Percentiles rank a stretch among this genome's conserved stretches.
Conservation (phyloP, 2,113 vertebrate genomes). For the Meleagris gallopavo region DNA sequence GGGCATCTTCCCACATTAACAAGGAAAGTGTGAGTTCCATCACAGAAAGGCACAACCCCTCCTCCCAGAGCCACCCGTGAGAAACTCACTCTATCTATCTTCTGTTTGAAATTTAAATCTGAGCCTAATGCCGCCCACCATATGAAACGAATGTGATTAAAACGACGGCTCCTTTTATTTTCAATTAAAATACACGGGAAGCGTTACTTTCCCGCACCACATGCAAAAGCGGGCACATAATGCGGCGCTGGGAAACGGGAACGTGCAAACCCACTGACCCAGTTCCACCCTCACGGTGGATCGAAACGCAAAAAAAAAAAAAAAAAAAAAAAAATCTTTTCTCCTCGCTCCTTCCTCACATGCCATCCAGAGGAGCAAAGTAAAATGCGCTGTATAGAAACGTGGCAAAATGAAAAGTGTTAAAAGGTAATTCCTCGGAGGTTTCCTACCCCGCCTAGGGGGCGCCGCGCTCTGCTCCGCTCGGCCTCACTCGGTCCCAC, state of each 20-base stretch:
- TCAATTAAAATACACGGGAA: conserved; percentile 33
- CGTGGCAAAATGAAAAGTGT: neutral
- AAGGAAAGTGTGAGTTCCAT: conserved; percentile 34
- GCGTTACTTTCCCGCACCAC: neutral
- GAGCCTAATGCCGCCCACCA: conserved; percentile 34
- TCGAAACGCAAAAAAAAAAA: neutral
- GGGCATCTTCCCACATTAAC: conserved; percentile 2
- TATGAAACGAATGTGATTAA: neutral
- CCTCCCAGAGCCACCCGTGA: neutral
- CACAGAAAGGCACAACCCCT: neutral
- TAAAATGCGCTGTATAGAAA: neutral
- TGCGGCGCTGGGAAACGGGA: neutral
- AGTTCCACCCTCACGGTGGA: neutral
- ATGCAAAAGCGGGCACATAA: conserved; percentile 12
- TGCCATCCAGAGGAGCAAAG: neutral
- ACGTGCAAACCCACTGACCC: conserved; percentile 54
- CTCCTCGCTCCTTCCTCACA: neutral
- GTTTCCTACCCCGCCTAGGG: too few relatives aligned
- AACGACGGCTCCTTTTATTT: conserved; percentile 25
- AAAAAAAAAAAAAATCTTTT: neutral
- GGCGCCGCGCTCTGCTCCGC: too few relatives aligned
- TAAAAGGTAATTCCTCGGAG: neutral
- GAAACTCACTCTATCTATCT: conserved; percentile 23
- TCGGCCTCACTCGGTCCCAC: too few relatives aligned
- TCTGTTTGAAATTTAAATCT: conserved; percentile 64